These are phyloP conservation scores for Anas acuta DNA, from an alignment of 2,797 vertebrate genomes.

Conservation along the genomic window DNA sequence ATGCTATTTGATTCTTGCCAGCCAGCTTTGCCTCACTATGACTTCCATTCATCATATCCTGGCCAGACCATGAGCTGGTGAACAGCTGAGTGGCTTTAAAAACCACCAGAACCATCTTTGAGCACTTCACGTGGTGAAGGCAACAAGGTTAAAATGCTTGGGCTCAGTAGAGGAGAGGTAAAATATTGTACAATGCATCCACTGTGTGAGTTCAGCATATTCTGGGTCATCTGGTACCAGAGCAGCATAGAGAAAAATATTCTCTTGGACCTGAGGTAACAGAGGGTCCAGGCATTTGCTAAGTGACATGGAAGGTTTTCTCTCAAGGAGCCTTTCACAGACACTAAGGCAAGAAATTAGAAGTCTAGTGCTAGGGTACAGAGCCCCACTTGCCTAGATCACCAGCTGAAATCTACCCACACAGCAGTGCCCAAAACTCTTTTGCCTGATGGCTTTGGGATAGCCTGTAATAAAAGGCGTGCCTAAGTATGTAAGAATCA, in stretches of 20 bases:
- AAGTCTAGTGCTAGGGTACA: background rate
- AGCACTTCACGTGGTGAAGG: background rate
- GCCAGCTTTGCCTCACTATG: background rate
- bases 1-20: background rate
- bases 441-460: background rate
- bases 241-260: background rate
- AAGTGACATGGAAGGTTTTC: background rate
- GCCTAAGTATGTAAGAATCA: background rate
- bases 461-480: background rate
- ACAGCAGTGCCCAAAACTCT: background rate
- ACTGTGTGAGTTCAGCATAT: background rate
- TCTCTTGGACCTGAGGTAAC: background rate
- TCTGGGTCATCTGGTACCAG: background rate
- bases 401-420: background rate
- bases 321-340: background rate
- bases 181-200: background rate
- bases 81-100: background rate
- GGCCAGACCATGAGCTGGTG: background rate
- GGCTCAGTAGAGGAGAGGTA: background rate
- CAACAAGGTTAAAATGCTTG: background rate
- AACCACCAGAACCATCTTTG: background rate
- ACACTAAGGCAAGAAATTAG: background rate
- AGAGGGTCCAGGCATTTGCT: background rate
- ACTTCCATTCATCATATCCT: background rate
- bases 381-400: background rate